Conservation (phyloP, 2,797 vertebrate species). For the Pseudochirops corinnae region DNA sequence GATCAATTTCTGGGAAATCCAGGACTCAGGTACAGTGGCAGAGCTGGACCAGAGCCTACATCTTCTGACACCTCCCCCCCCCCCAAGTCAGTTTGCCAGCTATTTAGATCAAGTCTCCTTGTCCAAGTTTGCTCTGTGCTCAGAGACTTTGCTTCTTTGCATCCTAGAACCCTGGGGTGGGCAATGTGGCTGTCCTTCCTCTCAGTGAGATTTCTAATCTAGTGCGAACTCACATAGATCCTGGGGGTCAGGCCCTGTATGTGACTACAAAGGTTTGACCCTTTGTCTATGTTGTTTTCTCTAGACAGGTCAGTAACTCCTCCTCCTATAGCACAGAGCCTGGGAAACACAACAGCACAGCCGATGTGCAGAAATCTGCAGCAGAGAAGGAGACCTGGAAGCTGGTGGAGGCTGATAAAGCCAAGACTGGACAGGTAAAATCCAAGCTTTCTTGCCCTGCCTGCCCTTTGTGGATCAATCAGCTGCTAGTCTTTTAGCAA, state of each 20-base stretch:
- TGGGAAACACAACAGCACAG: conserved; percentile 70
- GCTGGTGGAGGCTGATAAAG: conserved; percentile 93
- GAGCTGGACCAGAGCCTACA: neutral
- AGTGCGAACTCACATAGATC: neutral
- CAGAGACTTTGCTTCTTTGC: neutral
- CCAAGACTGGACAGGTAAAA: conserved; percentile 92
- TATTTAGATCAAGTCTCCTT: neutral
- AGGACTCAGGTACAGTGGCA: neutral
- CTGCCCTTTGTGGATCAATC: neutral
- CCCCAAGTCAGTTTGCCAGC: neutral
- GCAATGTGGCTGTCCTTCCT: neutral
- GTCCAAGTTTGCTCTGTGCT: neutral
- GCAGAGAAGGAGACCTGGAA: conserved; percentile 88
- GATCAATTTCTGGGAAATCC: neutral
- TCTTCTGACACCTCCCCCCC: neutral
- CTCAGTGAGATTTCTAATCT: neutral
- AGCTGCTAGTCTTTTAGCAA: neutral
- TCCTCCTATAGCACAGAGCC: conserved; percentile 83
- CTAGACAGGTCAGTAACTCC: conserved; percentile 85
- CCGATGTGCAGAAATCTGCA: conserved; percentile 78
- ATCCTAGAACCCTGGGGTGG: neutral
- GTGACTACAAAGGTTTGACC: neutral
- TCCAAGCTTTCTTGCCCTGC: neutral
- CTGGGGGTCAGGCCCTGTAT: neutral
- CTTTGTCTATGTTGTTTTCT: neutral